phyloP scores from a whole-genome alignment of 2,113 vertebrate species.

The Phaethon lepturus region DNA sequence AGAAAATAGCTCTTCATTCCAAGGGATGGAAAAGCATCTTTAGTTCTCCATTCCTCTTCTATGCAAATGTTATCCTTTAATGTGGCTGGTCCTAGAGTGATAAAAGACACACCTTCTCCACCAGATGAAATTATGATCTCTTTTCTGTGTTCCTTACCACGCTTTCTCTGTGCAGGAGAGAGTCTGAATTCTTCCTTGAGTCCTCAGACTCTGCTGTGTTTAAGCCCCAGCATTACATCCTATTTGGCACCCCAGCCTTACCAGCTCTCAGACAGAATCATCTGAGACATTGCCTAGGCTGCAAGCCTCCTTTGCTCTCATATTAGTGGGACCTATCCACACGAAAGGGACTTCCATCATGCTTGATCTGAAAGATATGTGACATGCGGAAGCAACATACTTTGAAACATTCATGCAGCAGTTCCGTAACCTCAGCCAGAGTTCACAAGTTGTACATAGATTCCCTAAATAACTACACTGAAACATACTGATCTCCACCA shows the following conservation, averaged over 20 bases:
- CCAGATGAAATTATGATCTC: neutral
- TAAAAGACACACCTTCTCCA: neutral
- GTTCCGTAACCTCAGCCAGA: constrained; percentile 3
- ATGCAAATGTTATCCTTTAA: constrained; percentile 25
- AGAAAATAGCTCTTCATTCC: constrained; percentile 30
- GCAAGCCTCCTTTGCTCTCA: neutral
- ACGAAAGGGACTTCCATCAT: neutral
- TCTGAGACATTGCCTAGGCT: neutral
- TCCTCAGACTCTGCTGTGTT: neutral
- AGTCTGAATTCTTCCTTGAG: neutral
- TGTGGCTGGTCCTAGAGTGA: neutral
- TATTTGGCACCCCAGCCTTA: neutral
- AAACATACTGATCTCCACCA: neutral
- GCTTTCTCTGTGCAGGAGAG: neutral
- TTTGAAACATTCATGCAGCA: constrained; percentile 32
- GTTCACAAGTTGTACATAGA: constrained; percentile 25
- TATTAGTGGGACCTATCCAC: constrained; percentile 11
- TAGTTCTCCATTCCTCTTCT: neutral
- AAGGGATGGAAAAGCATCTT: neutral
- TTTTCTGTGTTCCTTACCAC: neutral
- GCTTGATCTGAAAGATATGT: neutral
- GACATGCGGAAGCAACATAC: constrained; percentile 15
- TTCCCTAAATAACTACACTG: neutral
- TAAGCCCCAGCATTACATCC: neutral
- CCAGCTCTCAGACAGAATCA: constrained; percentile 22